phyloP scores from a whole-genome alignment of 2,797 vertebrate genomes.

The Peromyscus melanophrys region DNA sequence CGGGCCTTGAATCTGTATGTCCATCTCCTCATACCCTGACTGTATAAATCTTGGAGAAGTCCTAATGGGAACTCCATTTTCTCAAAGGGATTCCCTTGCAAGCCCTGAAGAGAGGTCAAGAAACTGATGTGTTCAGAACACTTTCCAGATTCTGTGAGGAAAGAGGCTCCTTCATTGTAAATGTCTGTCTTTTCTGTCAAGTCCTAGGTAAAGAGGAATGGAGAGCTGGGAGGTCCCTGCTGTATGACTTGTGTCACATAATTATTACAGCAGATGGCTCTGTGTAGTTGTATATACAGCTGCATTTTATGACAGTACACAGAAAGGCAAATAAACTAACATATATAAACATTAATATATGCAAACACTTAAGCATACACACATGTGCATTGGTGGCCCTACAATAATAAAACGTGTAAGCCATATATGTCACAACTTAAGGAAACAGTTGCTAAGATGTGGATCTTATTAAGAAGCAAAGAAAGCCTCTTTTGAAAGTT shows the following conservation, averaged over 20 bases:
- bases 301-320: not conserved
- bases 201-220: not conserved
- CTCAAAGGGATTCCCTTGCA: not conserved
- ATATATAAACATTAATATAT: not conserved
- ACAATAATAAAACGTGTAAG: not conserved
- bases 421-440: not conserved
- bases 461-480: conserved; percentile 51
- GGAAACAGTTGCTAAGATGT: not conserved
- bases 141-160: not conserved
- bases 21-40: not conserved
- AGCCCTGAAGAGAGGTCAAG: not conserved
- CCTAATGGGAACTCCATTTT: not conserved
- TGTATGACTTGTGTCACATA: not conserved
- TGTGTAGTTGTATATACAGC: not conserved
- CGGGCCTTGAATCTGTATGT: not conserved
- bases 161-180: not conserved
- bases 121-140: not conserved
- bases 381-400: not conserved
- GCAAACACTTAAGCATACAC: not conserved
- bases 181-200: not conserved
- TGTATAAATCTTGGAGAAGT: not conserved
- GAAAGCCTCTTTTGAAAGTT: conserved; percentile 1
- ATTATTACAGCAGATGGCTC: not conserved
- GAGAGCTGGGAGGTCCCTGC: not conserved
- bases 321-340: not conserved